A percentile compares a stretch with the other conserved stretches of the same genome.
These are phyloP conservation scores for Excalfactoria chinensis DNA, from an alignment of 2,113 vertebrate species.

Conservation along the genomic window DNA sequence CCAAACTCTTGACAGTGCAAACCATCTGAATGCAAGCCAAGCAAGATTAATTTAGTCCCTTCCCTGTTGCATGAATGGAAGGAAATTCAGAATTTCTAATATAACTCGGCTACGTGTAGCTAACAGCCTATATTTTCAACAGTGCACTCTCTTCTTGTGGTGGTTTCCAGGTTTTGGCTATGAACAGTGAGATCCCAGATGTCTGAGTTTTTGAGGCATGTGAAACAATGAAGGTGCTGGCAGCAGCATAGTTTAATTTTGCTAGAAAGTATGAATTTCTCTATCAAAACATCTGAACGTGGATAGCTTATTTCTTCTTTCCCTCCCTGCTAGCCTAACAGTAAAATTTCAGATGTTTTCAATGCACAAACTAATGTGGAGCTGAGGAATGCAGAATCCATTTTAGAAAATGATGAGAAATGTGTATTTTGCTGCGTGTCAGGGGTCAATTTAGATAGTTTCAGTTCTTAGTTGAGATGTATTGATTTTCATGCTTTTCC, in stretches of 20 bases:
- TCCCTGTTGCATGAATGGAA: background rate
- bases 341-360: background rate
- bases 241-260: background rate
- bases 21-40: background rate
- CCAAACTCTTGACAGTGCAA: background rate
- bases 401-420: conserved; percentile 56
- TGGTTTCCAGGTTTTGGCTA: background rate
- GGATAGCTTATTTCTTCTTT: background rate
- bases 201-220: background rate
- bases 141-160: background rate
- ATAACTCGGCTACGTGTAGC: background rate
- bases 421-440: conserved; percentile 65
- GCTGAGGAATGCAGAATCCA: conserved; percentile 27
- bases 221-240: background rate
- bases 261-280: background rate
- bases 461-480: conserved; percentile 81
- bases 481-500: conserved; percentile 84
- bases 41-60: background rate
- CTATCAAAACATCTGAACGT: background rate
- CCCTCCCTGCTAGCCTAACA: background rate
- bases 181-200: background rate
- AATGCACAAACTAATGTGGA: background rate
- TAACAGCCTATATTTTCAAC: background rate
- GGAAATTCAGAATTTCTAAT: background rate
- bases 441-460: conserved; percentile 79